Evolutionary conservation across 2,113 vertebrate species (phyloP).

Genomic region (Neodon shergylaensis): DNA sequence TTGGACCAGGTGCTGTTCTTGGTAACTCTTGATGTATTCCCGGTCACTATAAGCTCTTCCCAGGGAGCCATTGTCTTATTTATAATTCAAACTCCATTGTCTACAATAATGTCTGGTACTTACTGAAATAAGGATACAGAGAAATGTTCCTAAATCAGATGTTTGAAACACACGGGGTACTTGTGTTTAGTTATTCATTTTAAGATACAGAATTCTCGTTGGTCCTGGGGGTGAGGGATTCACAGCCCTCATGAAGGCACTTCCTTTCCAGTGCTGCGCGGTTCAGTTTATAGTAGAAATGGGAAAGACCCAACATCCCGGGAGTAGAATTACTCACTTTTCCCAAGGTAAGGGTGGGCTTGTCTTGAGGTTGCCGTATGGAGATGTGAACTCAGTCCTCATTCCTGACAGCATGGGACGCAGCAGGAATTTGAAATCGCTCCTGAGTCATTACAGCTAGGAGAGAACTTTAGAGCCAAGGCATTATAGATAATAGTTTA

Average conservation of each 20-base stretch:
- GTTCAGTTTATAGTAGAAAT: conserved; percentile 30
- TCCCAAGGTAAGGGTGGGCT: conserved; percentile 16
- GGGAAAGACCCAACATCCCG: not conserved
- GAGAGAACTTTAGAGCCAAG: conserved; percentile 51
- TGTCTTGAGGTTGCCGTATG: conserved; percentile 40
- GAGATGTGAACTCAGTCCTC: conserved; percentile 47
- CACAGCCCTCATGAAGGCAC: not conserved
- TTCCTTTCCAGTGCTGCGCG: not conserved
- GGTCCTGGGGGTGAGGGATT: conserved; percentile 36
- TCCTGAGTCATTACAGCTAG: conserved; percentile 45
- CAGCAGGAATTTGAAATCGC: conserved; percentile 57
- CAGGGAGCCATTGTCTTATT: not conserved
- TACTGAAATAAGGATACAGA: not conserved
- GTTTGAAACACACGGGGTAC: not conserved
- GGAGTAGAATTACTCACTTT: conserved; percentile 32
- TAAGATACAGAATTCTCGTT: not conserved
- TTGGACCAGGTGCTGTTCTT: not conserved
- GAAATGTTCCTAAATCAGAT: not conserved
- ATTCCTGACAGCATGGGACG: conserved; percentile 17
- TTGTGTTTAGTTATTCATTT: conserved; percentile 1
- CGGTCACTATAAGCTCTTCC: not conserved
- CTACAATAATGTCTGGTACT: not conserved
- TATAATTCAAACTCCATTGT: not conserved
- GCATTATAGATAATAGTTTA: conserved; percentile 54
- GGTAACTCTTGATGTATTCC: not conserved